Evolutionary conservation across 1,140 invertebrate species (phyloP), one percentile per base, ranked within the genome.

Genomic region (Drosophila tsacasi): DNA sequence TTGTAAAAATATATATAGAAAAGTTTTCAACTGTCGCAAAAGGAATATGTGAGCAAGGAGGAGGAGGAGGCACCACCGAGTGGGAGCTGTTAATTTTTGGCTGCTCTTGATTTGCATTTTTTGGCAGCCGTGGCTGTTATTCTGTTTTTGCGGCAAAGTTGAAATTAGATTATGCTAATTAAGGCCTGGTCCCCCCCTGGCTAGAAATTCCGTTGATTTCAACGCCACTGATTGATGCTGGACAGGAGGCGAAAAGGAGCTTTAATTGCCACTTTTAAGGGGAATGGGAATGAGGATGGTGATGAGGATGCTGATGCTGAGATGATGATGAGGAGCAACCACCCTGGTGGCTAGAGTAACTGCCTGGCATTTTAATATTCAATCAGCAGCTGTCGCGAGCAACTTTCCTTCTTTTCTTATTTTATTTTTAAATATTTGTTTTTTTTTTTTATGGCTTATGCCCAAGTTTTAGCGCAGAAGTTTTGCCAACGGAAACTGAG

Each of bases 101-200:
- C 5, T 44, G 44, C 15, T 17, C 19, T 81, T 69, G 84, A 89
- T 89, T 89, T 89, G 84, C 84, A 90, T 89, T 89, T 89, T 87
- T 87, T 84, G 84, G 84, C 85, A 87, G 74, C 74, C 67, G 23
- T 5, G 46, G 46, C 23, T 49, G 47, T 49, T 49, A 27, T 49
- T 49, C 47, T 49, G 47, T 49, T 49, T 63, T 78, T 79, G 71
- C 72, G 64, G 81, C 81, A 74, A 89, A 91, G 84, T 90, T 82
- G 76, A 91, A 91, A 91, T 91, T 91, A 91, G 89, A 91, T 91
- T 91, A 91, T 91, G 87, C 84, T 91, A 91, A 91, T 91, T 91
- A 91, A 85, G 87, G 83, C 83, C 37, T 57, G 47, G n/a, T n/a
- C n/a, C 30, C 7, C 13, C 42, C 12, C 13, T 1, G 4, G 21